Percentiles rank a stretch among this genome's conserved stretches.
phyloP scores from a whole-genome alignment of 2,797 vertebrate genomes.

The Thripadectes ignobilis region DNA sequence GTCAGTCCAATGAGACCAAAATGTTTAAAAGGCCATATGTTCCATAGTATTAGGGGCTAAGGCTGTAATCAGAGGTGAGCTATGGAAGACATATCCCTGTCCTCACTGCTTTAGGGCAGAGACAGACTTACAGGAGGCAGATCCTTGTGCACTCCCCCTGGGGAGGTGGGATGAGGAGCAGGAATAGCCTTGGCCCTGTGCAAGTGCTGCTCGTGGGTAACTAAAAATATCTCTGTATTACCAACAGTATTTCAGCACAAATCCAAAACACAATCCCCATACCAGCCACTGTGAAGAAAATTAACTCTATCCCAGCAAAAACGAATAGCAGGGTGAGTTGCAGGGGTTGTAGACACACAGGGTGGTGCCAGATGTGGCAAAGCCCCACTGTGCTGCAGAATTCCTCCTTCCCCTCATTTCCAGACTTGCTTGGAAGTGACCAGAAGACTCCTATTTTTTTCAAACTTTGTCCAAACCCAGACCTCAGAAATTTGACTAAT shows the following conservation, averaged over 20 bases:
- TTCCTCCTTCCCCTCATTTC: neutral
- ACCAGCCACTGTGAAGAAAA: neutral
- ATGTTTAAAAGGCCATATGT: neutral
- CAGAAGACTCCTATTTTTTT: neutral
- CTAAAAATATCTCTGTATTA: neutral
- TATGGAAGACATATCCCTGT: rapidly evolving
- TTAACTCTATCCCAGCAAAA: neutral
- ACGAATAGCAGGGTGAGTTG: neutral
- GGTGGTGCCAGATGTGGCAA: rapidly evolving
- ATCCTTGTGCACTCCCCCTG: neutral
- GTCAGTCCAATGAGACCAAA: neutral
- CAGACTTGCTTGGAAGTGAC: neutral
- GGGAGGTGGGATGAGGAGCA: neutral
- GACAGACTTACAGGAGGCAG: neutral
- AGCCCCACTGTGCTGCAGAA: rapidly evolving
- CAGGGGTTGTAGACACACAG: neutral
- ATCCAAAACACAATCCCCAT: neutral
- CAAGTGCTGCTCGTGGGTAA: neutral
- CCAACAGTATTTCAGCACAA: neutral
- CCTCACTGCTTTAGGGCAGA: neutral
- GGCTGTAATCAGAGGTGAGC: neutral
- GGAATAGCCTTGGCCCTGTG: neutral
- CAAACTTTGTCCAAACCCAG: neutral
- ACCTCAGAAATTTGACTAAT: neutral
- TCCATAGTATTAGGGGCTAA: neutral